Conservation (phyloP, 2,113 vertebrate genomes). For the Uria lomvia region DNA sequence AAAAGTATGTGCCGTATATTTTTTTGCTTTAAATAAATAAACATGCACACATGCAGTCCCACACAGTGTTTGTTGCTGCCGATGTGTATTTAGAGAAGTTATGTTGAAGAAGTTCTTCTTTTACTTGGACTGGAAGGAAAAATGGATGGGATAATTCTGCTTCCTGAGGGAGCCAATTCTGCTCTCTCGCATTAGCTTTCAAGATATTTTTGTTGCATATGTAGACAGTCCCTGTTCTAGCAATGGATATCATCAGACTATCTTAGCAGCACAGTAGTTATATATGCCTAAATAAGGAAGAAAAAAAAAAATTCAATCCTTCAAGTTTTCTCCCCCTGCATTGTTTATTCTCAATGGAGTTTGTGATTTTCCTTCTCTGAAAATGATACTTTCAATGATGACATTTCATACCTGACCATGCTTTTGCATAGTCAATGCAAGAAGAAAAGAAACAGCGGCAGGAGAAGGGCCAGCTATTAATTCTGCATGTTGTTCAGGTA, state of each 20-base stretch:
- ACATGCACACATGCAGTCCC: background rate
- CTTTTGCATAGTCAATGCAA: background rate
- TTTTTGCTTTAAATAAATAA: background rate
- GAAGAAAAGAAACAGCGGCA: background rate
- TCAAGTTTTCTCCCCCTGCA: background rate
- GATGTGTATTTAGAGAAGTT: background rate
- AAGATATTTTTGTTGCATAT: background rate
- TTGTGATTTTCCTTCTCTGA: background rate
- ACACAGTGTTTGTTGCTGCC: background rate
- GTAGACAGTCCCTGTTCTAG: background rate
- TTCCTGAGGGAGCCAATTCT: background rate
- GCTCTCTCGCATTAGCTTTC: background rate
- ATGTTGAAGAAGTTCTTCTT: background rate
- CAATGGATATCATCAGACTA: background rate
- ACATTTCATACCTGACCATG: background rate
- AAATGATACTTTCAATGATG: background rate
- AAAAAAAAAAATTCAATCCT: background rate
- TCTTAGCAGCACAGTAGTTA: background rate
- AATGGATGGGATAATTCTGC: background rate
- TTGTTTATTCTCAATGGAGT: background rate
- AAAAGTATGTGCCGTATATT: background rate
- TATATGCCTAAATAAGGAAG: background rate
- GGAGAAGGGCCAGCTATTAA: background rate
- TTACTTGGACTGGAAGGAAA: background rate
- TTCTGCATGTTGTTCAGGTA: background rate